These are phyloP conservation scores for Megalops atlanticus DNA, from an alignment of 2,113 vertebrate genomes.

Conservation along the genomic window DNA sequence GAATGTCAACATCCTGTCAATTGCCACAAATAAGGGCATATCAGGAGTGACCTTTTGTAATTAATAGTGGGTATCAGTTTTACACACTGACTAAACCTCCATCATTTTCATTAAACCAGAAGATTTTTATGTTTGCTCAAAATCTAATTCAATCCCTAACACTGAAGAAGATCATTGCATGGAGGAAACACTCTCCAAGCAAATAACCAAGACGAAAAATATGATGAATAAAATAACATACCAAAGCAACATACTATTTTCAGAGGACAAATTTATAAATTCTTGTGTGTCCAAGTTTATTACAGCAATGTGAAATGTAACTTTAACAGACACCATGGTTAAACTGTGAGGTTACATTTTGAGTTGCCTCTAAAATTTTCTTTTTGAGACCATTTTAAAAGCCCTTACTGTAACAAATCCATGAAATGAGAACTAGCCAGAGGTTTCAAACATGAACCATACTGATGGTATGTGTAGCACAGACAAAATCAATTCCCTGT, in stretches of 20 bases:
- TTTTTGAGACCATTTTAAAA: conserved; percentile 44
- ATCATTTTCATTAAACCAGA: no score
- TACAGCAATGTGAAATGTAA: conserved; percentile 45
- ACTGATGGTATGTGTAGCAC: conserved; percentile 7
- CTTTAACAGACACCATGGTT: conserved; percentile 42
- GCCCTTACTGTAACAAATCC: conserved; percentile 53
- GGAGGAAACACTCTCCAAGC: no score
- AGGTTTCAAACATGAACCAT: conserved; percentile 42
- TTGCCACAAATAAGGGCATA: no score
- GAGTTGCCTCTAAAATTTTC: conserved; percentile 43
- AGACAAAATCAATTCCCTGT: no score
- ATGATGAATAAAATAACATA: conserved; percentile 43
- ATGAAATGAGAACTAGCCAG: conserved; percentile 57
- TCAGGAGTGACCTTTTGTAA: no score
- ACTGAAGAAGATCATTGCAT: no score
- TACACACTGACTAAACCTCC: no score
- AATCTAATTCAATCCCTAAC: no score
- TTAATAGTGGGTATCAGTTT: no score
- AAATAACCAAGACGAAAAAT: conserved; percentile 15
- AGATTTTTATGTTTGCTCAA: no score
- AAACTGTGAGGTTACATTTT: conserved; percentile 46
- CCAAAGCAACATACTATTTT: conserved; percentile 23
- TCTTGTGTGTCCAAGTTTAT: conserved; percentile 34
- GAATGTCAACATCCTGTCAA: no score
- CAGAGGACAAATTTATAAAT: conserved; percentile 18